phyloP scores from a whole-genome alignment of 2,113 vertebrate species.

The Hepsetus odoe region DNA sequence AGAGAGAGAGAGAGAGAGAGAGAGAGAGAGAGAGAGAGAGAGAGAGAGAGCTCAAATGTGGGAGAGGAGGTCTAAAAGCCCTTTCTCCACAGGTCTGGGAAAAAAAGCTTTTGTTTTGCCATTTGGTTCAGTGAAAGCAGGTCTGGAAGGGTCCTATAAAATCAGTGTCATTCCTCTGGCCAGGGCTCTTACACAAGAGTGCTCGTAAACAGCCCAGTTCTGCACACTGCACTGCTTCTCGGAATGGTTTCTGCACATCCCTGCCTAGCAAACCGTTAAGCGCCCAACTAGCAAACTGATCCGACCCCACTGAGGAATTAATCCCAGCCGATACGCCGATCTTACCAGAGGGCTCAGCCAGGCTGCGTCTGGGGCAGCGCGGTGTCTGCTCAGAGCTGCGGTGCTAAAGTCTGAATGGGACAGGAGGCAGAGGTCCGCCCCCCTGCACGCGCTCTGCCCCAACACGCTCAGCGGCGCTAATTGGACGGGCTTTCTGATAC shows the following conservation, averaged over 20 bases:
- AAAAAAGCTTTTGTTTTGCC: slow-evolving; percentile 10
- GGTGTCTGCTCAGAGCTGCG: no score
- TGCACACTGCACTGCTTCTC: neutral
- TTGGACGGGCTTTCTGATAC: slow-evolving; percentile 56
- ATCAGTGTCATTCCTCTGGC: slow-evolving; percentile 27
- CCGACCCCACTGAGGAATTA: no score
- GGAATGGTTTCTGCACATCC: no score
- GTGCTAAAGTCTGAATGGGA: neutral
- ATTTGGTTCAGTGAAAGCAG: slow-evolving; percentile 34
- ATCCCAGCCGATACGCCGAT: no score
- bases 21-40: slow-evolving; percentile 21
- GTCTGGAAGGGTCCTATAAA: slow-evolving; percentile 33
- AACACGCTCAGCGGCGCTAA: slow-evolving; percentile 58
- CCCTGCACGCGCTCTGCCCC: slow-evolving; percentile 11
- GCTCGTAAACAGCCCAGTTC: neutral
- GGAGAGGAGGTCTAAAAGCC: neutral
- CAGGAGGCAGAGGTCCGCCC: slow-evolving; percentile 17
- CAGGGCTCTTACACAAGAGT: slow-evolving; percentile 36
- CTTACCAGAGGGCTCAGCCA: no score
- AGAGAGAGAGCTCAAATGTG: no score
- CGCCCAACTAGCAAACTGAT: no score
- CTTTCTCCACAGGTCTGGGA: neutral
- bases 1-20: no score
- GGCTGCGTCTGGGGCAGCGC: no score
- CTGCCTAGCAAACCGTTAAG: no score